Percentiles rank a stretch among this genome's conserved stretches.
phyloP scores from a whole-genome alignment of 2,113 vertebrate genomes.

The Nymphicus hollandicus region DNA sequence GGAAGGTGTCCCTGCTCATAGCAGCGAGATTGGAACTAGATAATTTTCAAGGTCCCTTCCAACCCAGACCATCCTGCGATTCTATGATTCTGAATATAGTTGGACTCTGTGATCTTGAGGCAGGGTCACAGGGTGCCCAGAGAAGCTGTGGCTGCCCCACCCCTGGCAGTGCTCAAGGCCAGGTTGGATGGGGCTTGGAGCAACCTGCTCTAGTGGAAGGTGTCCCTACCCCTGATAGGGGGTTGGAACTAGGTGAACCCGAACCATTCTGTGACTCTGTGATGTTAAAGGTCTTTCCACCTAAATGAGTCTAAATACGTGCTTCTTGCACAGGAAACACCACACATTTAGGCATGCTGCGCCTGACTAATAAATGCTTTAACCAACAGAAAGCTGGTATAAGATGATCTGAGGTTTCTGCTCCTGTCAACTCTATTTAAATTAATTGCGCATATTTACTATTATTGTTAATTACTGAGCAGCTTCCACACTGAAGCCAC shows the following conservation, averaged over 20 bases:
- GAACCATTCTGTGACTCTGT: neutral
- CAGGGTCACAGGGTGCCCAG: neutral
- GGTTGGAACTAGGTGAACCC: neutral
- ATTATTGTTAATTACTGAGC: neutral
- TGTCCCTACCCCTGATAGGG: neutral
- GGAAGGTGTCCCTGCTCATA: neutral
- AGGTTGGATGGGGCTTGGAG: neutral
- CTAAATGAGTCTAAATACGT: neutral
- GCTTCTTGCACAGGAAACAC: neutral
- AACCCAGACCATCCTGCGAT: neutral
- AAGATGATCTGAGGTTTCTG: neutral
- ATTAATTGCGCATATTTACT: neutral
- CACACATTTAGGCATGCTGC: neutral
- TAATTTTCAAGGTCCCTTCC: neutral
- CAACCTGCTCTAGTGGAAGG: neutral
- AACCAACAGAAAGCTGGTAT: neutral
- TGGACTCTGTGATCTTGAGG: neutral
- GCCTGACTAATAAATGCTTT: neutral
- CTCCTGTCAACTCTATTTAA: neutral
- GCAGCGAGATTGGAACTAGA: neutral
- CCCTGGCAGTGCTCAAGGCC: neutral
- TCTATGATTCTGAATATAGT: neutral
- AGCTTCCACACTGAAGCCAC: neutral
- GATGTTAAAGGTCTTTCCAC: neutral
- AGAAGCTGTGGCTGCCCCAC: neutral